Conservation (phyloP, 2,113 vertebrate species). For the pig (Sus scrofa) region T2T-Sscrofa CM000829.6:26894001-26894500, state of each 20-base stretch:
- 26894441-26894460: too few species aligned
- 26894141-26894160: not conserved
- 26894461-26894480: too few species aligned
- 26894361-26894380: too few species aligned
- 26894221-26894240: not conserved
- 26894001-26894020: not conserved
- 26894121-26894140: not conserved
- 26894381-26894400: not conserved
- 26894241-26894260: not conserved
- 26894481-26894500: too few species aligned
- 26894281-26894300: not conserved
- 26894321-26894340: not conserved
- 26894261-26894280: not conserved
- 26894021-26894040: not conserved
- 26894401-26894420: too few species aligned
- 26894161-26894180: not conserved
- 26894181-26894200: not conserved
- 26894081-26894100: not conserved
- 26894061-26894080: not conserved
- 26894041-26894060: too few species aligned
- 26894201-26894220: not conserved
- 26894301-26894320: accelerated
- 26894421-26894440: too few species aligned
- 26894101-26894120: not conserved
- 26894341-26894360: too few species aligned